phyloP scores from a whole-genome alignment of 2,888 invertebrate species.

The Sarcophaga carnaria region DNA sequence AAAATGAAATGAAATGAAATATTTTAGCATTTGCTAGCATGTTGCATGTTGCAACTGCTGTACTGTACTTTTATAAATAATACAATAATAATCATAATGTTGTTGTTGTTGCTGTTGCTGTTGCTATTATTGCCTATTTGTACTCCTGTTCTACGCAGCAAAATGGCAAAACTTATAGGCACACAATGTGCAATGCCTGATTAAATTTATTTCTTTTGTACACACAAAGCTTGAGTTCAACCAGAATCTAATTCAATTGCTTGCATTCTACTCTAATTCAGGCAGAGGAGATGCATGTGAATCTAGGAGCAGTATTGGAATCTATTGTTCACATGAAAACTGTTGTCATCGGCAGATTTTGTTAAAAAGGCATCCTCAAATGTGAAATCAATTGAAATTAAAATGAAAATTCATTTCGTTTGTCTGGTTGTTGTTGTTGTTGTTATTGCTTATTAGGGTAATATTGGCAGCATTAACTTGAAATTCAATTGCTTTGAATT shows the following conservation, averaged over 20 bases:
- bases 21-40: background rate
- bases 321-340: slow-evolving; percentile 35
- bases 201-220: background rate
- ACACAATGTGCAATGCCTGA: background rate
- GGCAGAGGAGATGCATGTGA: slow-evolving; percentile 8
- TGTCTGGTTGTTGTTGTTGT: no score
- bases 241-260: background rate
- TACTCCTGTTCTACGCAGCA: background rate
- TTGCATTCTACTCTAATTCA: background rate
- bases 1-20: no score
- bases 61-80: slow-evolving; percentile 1
- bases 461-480: no score
- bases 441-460: no score
- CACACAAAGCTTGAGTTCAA: background rate
- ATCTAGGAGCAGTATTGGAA: background rate
- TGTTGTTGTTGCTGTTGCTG: background rate
- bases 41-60: slow-evolving; percentile 2
- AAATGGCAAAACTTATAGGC: background rate
- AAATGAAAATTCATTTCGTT: slow-evolving; percentile 23
- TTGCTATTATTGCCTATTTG: background rate
- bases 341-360: slow-evolving; percentile 48
- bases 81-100: background rate
- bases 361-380: slow-evolving; percentile 8
- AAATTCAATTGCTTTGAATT: no score
- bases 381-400: slow-evolving; percentile 37